Conservation (phyloP, 2,113 vertebrate genomes). For the Xerus inauris region DNA sequence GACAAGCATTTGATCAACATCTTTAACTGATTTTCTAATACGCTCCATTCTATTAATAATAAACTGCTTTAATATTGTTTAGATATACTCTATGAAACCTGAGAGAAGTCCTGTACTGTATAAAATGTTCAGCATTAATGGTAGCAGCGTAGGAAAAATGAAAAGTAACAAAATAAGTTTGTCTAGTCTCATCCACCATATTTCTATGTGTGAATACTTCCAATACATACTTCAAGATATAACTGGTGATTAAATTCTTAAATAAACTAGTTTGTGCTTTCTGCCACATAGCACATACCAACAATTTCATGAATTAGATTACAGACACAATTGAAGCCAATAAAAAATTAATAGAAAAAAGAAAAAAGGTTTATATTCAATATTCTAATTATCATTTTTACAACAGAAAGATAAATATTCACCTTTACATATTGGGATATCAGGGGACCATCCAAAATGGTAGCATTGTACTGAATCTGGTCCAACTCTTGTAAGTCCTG, state of each 20-base stretch:
- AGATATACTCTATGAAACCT: background rate
- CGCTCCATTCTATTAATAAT: background rate
- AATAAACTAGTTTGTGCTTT: background rate
- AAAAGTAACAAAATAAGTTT: background rate
- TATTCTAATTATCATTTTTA: background rate
- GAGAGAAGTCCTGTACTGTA: accelerated
- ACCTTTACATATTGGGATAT: conserved; percentile 84
- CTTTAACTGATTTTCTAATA: background rate
- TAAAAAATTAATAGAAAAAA: background rate
- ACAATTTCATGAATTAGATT: background rate
- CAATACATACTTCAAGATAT: background rate
- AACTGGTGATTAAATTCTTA: background rate
- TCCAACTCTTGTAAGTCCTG: conserved; percentile 67
- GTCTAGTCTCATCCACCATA: too few species aligned
- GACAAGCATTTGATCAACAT: background rate
- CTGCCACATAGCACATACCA: background rate
- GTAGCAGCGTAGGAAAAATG: background rate
- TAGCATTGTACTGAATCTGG: conserved; percentile 85
- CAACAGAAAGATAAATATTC: background rate
- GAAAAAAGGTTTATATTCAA: background rate
- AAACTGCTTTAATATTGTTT: background rate
- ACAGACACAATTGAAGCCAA: background rate
- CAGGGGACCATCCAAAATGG: conserved; percentile 87
- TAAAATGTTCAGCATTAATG: background rate
- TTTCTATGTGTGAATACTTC: background rate